Evolutionary conservation across 2,888 invertebrate genomes (phyloP).

Genomic region (Oligia fasciuncula): DNA sequence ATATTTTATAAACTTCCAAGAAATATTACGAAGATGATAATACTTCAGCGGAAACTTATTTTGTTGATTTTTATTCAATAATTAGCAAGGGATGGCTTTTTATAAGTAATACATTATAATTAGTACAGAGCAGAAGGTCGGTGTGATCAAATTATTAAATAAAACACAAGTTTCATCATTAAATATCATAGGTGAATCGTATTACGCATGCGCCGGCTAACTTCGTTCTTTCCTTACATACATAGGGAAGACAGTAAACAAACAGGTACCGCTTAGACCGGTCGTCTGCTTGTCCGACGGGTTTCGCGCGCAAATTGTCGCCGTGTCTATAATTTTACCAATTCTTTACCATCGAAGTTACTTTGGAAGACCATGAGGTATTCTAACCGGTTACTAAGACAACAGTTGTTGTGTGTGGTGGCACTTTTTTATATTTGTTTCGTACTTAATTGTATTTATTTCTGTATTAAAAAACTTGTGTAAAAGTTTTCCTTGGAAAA

Average conservation of each 20-base stretch:
- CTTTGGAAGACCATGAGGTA: neutral
- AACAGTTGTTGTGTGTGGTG: slow-evolving; percentile 20
- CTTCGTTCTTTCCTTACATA: slow-evolving; percentile 37
- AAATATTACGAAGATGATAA: neutral
- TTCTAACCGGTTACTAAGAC: neutral
- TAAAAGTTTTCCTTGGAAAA: slow-evolving; percentile 13
- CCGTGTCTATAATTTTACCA: neutral
- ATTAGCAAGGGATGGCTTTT: neutral
- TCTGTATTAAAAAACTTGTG: neutral
- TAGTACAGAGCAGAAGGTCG: slow-evolving; percentile 26
- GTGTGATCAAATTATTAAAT: slow-evolving; percentile 69
- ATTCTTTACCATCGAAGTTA: neutral
- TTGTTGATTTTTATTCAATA: neutral
- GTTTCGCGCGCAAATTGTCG: slow-evolving; percentile 49
- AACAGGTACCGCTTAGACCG: slow-evolving; percentile 18
- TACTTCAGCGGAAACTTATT: neutral
- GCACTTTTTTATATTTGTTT: slow-evolving; percentile 12
- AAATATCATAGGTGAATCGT: slow-evolving; percentile 70
- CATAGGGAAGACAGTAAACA: slow-evolving; percentile 54
- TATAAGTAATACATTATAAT: neutral
- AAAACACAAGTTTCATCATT: slow-evolving; percentile 69
- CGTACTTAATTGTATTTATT: neutral
- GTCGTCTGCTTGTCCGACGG: slow-evolving; percentile 15
- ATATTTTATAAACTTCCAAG: neutral
- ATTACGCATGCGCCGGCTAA: slow-evolving; percentile 71